Evolutionary conservation across 92 coral and sea anemone genomes (phyloP).

Genomic region (Bergia sp.): DNA sequence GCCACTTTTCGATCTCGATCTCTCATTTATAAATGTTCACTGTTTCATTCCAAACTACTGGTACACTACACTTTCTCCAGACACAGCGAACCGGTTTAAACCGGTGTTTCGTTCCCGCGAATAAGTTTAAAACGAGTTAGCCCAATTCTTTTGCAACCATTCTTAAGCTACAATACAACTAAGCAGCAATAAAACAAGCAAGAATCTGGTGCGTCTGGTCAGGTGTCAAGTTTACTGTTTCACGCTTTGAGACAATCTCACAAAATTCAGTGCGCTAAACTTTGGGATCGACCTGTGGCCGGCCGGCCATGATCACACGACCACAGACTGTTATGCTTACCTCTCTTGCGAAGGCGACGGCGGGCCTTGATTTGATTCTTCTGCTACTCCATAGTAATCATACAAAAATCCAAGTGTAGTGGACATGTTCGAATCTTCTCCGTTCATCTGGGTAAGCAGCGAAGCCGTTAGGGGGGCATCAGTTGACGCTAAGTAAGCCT

Average conservation of each 20-base stretch:
- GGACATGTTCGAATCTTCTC: constrained; percentile 95
- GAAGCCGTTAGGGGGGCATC: constrained; percentile 89
- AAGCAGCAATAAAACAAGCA: not conserved
- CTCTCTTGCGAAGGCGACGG: constrained; percentile 87
- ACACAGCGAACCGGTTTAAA: constrained; percentile 8
- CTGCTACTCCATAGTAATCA: constrained; percentile 94
- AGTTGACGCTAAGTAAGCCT: constrained; percentile 91
- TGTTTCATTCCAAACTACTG: not conserved
- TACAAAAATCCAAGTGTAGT: constrained; percentile 92
- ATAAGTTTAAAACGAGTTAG: not conserved
- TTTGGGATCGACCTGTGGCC: not conserved
- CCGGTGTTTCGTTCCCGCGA: constrained; percentile 33
- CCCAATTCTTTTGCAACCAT: not conserved
- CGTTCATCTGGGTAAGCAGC: constrained; percentile 91
- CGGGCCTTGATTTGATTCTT: constrained; percentile 90
- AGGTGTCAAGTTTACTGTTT: not conserved
- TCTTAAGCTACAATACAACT: not conserved
- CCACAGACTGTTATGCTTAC: constrained; percentile 50
- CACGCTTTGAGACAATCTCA: not conserved
- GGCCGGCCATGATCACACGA: not conserved
- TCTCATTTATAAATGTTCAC: not conserved
- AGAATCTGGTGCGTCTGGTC: not conserved
- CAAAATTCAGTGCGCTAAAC: no score
- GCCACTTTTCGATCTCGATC: no score
- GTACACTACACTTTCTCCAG: not conserved